Conservation (phyloP, 2,797 vertebrate genomes). For the Hybognathus amarus region DNA sequence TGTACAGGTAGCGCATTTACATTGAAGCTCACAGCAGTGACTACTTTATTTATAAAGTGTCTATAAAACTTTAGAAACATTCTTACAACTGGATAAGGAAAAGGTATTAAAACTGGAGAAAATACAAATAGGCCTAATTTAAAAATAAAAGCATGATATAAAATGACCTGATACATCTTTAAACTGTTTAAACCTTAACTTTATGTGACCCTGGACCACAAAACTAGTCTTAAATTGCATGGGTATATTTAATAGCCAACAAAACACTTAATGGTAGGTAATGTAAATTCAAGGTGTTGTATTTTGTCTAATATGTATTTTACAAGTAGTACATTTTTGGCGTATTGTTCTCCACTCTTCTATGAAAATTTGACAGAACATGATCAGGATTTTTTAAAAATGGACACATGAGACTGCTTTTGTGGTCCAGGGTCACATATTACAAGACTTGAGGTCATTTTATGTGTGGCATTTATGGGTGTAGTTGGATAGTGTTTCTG, state of each 20-base stretch:
- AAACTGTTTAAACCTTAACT: not conserved
- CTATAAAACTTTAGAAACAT: not conserved
- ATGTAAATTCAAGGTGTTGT: too few species aligned
- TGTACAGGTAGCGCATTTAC: too few species aligned
- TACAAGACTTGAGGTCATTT: not conserved
- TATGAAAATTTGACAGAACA: too few species aligned
- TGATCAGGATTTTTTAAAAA: too few species aligned
- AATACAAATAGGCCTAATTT: not conserved
- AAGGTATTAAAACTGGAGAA: not conserved
- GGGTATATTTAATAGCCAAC: too few species aligned
- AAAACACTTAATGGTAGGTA: too few species aligned
- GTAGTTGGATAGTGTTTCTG: slow-evolving; percentile 13
- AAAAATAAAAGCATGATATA: not conserved
- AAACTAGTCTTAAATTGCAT: too few species aligned
- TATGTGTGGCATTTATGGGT: slow-evolving; percentile 13
- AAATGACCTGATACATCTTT: not conserved
- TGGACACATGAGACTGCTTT: too few species aligned
- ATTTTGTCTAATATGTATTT: too few species aligned
- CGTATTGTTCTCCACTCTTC: too few species aligned
- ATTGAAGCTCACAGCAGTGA: not conserved
- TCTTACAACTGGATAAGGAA: not conserved
- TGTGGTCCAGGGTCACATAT: not conserved
- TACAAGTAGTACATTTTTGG: too few species aligned
- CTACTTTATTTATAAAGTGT: not conserved
- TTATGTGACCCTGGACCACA: not conserved